Evolutionary conservation across 2,888 invertebrate species (phyloP), one percentile per base, ranked within the genome.

Genomic region (Hofmannophila pseudospretella): DNA sequence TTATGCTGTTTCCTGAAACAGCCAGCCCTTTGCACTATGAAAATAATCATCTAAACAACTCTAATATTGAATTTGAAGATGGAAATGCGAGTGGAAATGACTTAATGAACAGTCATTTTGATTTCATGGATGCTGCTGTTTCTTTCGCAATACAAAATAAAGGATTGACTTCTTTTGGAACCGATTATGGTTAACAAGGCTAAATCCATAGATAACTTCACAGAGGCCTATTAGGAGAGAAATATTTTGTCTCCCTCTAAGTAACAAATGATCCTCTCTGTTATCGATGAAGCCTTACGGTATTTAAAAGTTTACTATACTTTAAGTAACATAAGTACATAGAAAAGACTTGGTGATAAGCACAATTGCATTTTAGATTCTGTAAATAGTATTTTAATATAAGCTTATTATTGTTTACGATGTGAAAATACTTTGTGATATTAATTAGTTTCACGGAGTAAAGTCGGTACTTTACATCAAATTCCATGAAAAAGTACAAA

Each of bases 51-150:
- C 42, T 54, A 12, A 65, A 62, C 44, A 51, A 51, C 32, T 50
- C 57, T 7, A 54, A 49, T 41, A 50, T 50, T 45, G 63, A 59
- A 10, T 60, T 51, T 52, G 54, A 62, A 35, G 49, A 48, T 27
- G 56, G 63, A 36, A 59, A 61, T 7, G 50, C 51, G 20, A 49
- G 53, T 44, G 64, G 63, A n/a, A 64, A 59, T 51, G 51, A 58
- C 34, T 11, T 19, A 10, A 52, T 54, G 37, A 44, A 49, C 9
- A 63, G 58, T 56, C 74, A 84, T 46, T 82, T 72, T 64, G 91
- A 92, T 57, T 91, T 93, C 58, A 71, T 93, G 47, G 91, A 92
- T 73, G 88, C 91, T 33, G 93, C 93, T n/a, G 91, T 93, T n/a
- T 88, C 90, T 28, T 91, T 90, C 55, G 93, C 93, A 20, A 93